Base-by-base conservation (phyloP, 2,888 invertebrate species). In the Chydorus sphaericus region DNA sequence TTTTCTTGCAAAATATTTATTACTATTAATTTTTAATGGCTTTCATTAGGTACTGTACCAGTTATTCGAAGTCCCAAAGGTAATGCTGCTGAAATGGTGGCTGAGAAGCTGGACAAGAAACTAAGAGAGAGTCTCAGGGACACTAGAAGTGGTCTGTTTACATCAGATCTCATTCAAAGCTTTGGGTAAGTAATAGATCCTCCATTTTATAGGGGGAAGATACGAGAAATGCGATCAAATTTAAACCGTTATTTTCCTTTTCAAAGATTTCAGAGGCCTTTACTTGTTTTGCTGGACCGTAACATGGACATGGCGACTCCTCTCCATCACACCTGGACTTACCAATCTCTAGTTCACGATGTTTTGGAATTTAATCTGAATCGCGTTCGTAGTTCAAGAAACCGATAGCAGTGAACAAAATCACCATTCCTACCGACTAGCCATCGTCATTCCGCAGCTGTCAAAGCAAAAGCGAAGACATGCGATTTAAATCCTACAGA, bases 241-340 rank as follows among this genome's bases (percentile, higher is more conserved):
- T 1, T 30, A 16, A 4, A 4, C 8, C 16, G 7, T 51, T 49
- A 2, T 30, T 10, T 20, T 5, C 5, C 18, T 6, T 30, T 49
- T 26, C 28, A 20, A 5, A 55, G 55, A 26, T 55, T 55, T 69
- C 93, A 94, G 65, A 75, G 97, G 50, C 97, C 97, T 0, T 76
- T 98, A 64, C 73, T 98, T 31, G 83, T 98, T 61, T 73, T 98
- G 59, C 73, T 97, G 56, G 97, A 98, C 70, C 78, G 97, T 59
- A 93, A 90, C 70, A 77, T 94, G 61, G 97, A 97, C 70, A 82
- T 99, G 80, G 94, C 96, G 2, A 98, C 97, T 39, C 94, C 94
- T 26, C 73, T 99, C 59, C 97, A 97, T 75, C 98, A 99, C 70
- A 96, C 98, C 0, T 99, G 98, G 98, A 98, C 97, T 0, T 99